phyloP scores from a whole-genome alignment of 2,888 invertebrate genomes.

The Xylocampa areola region DNA sequence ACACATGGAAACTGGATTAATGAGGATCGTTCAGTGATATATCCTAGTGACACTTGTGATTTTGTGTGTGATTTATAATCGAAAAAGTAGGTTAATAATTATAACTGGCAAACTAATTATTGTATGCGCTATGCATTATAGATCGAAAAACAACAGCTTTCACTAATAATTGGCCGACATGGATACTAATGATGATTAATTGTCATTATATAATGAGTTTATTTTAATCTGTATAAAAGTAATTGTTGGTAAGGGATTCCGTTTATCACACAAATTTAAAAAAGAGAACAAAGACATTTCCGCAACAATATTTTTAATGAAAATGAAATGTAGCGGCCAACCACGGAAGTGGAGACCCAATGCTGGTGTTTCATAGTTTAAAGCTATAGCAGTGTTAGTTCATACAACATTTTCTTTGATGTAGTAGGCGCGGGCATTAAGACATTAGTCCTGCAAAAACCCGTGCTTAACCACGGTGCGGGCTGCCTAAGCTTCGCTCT shows the following conservation, averaged over 20 bases:
- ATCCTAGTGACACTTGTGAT: constrained; percentile 60
- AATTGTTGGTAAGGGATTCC: constrained; percentile 1
- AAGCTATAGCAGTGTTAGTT: constrained; percentile 14
- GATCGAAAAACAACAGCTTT: not conserved
- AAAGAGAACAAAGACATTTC: constrained; percentile 31
- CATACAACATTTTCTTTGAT: constrained; percentile 38
- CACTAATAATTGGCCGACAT: not conserved
- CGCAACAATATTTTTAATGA: constrained; percentile 11
- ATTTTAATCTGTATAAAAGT: not conserved
- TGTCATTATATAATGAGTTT: not conserved
- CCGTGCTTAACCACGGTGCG: constrained; percentile 27
- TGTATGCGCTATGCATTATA: not conserved
- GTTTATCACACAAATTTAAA: constrained; percentile 12
- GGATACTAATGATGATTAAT: not conserved
- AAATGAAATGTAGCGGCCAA: constrained; percentile 17
- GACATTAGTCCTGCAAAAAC: constrained; percentile 40
- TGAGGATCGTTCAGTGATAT: constrained; percentile 66
- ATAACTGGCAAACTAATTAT: not conserved
- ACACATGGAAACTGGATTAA: constrained; percentile 59
- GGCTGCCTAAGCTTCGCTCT: constrained; percentile 22
- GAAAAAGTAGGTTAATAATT: constrained; percentile 40
- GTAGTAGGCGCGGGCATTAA: constrained; percentile 29
- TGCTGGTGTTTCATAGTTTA: constrained; percentile 34
- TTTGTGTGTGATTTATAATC: constrained; percentile 51
- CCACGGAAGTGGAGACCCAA: constrained; percentile 39